Conservation (phyloP, 2,797 vertebrate genomes). For the Xerus rutilus region DNA sequence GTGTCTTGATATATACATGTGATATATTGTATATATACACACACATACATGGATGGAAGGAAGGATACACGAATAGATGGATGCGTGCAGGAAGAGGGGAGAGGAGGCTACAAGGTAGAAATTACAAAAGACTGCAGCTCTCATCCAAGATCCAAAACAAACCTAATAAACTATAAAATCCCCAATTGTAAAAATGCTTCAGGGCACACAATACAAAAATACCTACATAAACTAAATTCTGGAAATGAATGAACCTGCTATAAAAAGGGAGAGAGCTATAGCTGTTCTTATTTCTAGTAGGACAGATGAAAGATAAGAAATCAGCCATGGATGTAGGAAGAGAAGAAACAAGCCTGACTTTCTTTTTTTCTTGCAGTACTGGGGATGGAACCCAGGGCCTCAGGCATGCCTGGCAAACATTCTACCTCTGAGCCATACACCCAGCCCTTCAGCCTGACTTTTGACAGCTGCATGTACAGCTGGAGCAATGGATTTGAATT, state of each 20-base stretch:
- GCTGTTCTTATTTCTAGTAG: background rate
- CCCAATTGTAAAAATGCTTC: background rate
- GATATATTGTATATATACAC: background rate
- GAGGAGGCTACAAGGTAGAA: background rate
- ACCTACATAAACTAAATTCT: conserved; percentile 2
- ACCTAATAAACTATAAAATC: background rate
- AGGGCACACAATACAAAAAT: background rate
- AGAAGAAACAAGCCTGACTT: background rate
- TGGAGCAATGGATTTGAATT: background rate
- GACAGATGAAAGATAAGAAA: conserved; percentile 14
- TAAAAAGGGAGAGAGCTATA: background rate
- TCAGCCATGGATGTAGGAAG: background rate
- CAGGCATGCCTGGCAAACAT: too few relatives aligned
- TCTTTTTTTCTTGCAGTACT: too few relatives aligned
- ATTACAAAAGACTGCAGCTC: background rate
- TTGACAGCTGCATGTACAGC: background rate
- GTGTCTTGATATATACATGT: background rate
- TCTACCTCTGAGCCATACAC: background rate
- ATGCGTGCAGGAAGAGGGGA: too few relatives aligned
- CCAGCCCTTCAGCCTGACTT: background rate
- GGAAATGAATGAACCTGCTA: background rate
- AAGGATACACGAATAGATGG: background rate
- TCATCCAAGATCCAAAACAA: background rate
- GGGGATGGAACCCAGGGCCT: too few relatives aligned
- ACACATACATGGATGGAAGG: background rate